Conservation (phyloP, 1,140 invertebrate species). For the Camponotus vicinus region DNA sequence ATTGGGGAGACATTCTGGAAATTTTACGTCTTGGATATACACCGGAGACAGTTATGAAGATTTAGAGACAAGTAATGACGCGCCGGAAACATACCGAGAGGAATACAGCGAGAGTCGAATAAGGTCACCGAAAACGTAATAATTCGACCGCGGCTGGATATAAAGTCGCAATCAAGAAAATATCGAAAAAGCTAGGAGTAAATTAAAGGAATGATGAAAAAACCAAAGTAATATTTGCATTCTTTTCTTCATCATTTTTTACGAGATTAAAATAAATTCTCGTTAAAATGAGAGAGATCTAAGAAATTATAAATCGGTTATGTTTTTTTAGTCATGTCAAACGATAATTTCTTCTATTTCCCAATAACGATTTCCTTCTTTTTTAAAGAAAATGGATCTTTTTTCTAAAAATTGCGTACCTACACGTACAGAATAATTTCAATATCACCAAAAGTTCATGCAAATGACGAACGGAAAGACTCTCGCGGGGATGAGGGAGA, state of each 20-base stretch:
- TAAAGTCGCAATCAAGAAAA: not conserved
- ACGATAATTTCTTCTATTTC: not conserved
- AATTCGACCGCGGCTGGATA: constrained; percentile 24
- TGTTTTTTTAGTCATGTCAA: not conserved
- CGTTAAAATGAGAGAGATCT: too few relatives aligned
- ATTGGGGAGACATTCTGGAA: constrained; percentile 62
- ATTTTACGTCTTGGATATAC: constrained; percentile 54
- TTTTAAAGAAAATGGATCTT: not conserved
- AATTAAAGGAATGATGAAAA: not conserved
- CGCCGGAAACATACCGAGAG: constrained; percentile 15
- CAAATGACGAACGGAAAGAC: constrained; percentile 22
- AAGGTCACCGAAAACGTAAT: constrained; percentile 34
- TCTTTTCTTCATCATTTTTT: not conserved
- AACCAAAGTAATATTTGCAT: too few relatives aligned
- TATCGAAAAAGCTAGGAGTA: not conserved
- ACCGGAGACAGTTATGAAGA: constrained; percentile 33
- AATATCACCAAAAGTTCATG: constrained; percentile 44
- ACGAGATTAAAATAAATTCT: not conserved
- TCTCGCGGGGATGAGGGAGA: constrained; percentile 44
- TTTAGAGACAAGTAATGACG: constrained; percentile 58
- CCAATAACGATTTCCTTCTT: not conserved
- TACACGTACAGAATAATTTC: constrained; percentile 26
- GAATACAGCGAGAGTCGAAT: not conserved
- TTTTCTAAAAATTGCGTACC: too few relatives aligned
- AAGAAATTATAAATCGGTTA: not conserved